Evolutionary conservation across 1,140 invertebrate species (phyloP), one percentile per base, ranked within the genome.

Genomic region (Globodera rostochiensis): DNA sequence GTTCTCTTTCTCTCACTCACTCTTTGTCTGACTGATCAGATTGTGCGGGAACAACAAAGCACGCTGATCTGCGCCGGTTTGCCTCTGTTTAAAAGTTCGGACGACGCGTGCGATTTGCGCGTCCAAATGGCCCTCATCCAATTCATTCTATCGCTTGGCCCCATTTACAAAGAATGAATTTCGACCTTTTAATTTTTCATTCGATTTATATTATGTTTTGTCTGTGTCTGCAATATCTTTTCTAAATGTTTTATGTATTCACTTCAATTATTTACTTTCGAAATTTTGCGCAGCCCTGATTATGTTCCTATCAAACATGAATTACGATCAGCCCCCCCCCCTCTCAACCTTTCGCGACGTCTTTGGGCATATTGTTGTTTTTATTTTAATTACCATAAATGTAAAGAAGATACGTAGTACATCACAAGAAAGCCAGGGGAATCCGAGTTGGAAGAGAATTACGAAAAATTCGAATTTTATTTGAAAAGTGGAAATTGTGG

Each of bases 131-230:
- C 70, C 36, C 53, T 78, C 46, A 78, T 78, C 21, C 77, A 47
- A 36, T 78, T 78, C 70, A 78, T 78, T 49, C 77, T 78, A 45
- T 69, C 77, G n/a, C 70, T 78, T 11, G 70, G n/a, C 7, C 21
- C 66, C 36, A 66, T 78, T 49, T 78, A 86, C 83, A 25, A 80
- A 45, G 85, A 86, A 4, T 64, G 57, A 64, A 15, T 25, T 25
- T 25, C 25, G 25, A 25, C 25, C 25, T 25, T 25, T 25, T 25
- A 25, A 36, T 36, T 36, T 36, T 36, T 36, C 36, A 36, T 36
- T 36, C 36, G 36, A 36, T 3, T 36, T 36, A 36, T 36, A 36
- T 36, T 1, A 36, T 36, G 2, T 36, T 36, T 36, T 36, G 36
- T 36, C 36, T 36, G 36, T 3, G 36, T 36, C 36, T 36, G 36